Conservation (phyloP, 2,797 vertebrate genomes). For the Xenops minutus region DNA sequence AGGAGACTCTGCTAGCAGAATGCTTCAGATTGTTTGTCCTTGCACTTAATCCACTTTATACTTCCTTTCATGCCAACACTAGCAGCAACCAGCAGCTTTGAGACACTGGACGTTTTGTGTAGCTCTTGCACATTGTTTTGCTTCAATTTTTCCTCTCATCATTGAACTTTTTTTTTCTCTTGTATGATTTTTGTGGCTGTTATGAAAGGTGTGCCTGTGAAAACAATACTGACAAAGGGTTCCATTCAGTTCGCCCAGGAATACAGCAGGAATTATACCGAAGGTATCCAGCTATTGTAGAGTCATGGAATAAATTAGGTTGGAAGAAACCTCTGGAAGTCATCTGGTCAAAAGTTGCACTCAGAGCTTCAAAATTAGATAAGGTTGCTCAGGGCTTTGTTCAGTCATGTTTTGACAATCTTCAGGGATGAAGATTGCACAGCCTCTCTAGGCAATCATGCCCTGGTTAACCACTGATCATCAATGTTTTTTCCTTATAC, state of each 20-base stretch:
- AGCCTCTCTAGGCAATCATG: background rate
- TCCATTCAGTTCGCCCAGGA: background rate
- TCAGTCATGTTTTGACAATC: constrained; percentile 20
- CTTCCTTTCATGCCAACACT: constrained; percentile 49
- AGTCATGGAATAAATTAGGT: constrained; percentile 23
- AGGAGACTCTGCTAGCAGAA: constrained; percentile 40
- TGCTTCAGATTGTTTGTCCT: constrained; percentile 55
- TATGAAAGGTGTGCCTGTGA: constrained; percentile 53
- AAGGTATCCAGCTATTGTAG: constrained; percentile 37
- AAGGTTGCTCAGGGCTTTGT: background rate
- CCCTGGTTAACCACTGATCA: background rate
- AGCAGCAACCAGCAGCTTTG: constrained; percentile 46
- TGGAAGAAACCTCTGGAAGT: constrained; percentile 27
- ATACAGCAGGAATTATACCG: background rate
- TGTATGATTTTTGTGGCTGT: constrained; percentile 39
- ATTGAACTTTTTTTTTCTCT: background rate
- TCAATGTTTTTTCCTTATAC: background rate
- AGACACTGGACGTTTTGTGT: constrained; percentile 58
- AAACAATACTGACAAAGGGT: constrained; percentile 42
- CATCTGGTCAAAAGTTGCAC: constrained; percentile 16
- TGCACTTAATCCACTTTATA: constrained; percentile 54
- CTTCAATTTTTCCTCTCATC: constrained; percentile 35
- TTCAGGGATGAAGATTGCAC: background rate
- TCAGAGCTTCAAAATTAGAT: constrained; percentile 7
- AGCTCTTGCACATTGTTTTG: constrained; percentile 1